phyloP scores from a whole-genome alignment of 2,797 vertebrate genomes.

The Diceros bicornis region DNA sequence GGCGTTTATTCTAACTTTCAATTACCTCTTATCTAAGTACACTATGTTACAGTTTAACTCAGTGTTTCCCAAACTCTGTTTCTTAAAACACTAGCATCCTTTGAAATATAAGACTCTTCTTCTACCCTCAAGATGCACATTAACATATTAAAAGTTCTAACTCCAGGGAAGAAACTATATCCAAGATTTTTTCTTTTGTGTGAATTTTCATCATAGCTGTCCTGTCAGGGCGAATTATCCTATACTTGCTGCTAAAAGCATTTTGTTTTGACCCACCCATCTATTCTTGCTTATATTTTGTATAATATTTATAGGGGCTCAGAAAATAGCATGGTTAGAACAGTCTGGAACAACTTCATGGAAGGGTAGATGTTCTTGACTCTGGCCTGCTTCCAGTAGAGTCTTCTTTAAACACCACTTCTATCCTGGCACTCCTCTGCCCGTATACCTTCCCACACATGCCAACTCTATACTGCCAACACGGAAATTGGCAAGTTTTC shows the following conservation, averaged over 20 bases:
- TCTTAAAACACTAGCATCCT: background rate
- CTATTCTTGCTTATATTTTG: background rate
- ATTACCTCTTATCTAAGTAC: background rate
- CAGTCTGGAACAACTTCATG: background rate
- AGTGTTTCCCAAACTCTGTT: slow-evolving; percentile 18
- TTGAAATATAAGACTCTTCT: slow-evolving; percentile 34
- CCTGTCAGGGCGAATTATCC: background rate
- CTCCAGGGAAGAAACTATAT: background rate
- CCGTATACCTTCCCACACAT: background rate
- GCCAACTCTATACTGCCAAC: background rate
- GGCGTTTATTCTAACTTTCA: background rate
- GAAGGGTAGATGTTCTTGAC: background rate
- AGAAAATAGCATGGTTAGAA: background rate
- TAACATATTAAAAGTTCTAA: slow-evolving; percentile 16
- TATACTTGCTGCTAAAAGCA: slow-evolving; percentile 11
- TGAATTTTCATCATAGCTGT: slow-evolving; percentile 14
- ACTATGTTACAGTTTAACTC: background rate
- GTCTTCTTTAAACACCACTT: background rate
- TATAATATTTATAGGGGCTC: background rate
- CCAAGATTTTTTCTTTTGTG: background rate
- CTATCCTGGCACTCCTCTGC: background rate
- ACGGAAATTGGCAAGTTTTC: background rate
- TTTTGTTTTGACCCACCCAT: slow-evolving; percentile 1
- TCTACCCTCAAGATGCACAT: background rate
- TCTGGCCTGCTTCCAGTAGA: background rate